Evolutionary conservation across 2,797 vertebrate genomes (phyloP).

Genomic region (Hypotaenidia okinawae): DNA sequence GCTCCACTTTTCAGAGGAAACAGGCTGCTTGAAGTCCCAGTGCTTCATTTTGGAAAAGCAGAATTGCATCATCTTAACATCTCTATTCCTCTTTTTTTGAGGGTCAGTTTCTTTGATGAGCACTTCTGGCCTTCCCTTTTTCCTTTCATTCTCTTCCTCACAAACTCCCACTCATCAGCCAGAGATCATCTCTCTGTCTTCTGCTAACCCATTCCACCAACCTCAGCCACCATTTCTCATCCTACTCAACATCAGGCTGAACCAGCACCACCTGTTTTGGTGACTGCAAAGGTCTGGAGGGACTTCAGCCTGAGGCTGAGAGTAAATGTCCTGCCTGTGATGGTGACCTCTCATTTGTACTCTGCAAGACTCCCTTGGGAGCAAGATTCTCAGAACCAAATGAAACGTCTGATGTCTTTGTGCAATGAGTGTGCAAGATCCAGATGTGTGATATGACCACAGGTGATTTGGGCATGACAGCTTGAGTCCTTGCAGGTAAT

Average conservation of each 20-base stretch:
- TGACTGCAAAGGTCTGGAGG: neutral
- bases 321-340: neutral
- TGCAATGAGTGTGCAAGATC: neutral
- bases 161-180: neutral
- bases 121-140: neutral
- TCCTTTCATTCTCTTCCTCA: neutral
- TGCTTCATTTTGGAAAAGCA: neutral
- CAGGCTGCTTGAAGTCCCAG: neutral
- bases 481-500: neutral
- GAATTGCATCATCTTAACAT: neutral
- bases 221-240: neutral
- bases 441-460: rapidly evolving
- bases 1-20: neutral
- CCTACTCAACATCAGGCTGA: neutral
- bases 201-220: neutral
- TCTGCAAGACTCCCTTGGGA: neutral
- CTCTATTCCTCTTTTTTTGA: neutral
- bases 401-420: neutral
- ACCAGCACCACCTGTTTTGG: rapidly evolving
- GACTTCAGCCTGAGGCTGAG: neutral
- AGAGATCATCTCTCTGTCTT: neutral
- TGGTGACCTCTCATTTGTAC: neutral
- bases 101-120: neutral
- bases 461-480: neutral
- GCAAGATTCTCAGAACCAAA: neutral